Evolutionary conservation across 2,888 invertebrate species (phyloP).

Genomic region (Pollenia labialis): DNA sequence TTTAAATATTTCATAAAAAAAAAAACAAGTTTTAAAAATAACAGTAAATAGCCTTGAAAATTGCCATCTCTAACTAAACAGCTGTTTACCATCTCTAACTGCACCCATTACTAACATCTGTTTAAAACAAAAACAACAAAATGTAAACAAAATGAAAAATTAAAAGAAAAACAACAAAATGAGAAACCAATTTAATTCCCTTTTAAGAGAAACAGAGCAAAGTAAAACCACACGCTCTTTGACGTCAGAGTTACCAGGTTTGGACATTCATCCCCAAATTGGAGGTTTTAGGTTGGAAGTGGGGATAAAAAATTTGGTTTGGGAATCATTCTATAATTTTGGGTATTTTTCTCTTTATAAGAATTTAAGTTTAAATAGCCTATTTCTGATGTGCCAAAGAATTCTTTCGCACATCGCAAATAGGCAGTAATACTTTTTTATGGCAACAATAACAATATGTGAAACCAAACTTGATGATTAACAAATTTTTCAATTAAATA

Average conservation of each 20-base stretch:
- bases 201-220: not conserved
- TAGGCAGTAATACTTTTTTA: no score
- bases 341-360: no score
- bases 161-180: not conserved
- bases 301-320: no score
- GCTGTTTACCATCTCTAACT: conserved; percentile 26
- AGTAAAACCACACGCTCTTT: conserved; percentile 29
- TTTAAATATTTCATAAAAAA: not conserved
- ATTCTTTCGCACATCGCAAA: no score
- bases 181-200: not conserved
- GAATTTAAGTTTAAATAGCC: no score
- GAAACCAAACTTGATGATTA: no score
- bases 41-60: not conserved
- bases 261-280: no score
- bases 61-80: conserved; percentile 47
- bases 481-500: no score
- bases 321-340: no score
- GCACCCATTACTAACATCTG: not conserved
- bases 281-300: no score
- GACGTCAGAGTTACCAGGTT: not conserved
- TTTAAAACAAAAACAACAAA: conserved; percentile 56
- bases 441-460: no score
- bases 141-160: conserved; percentile 68
- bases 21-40: not conserved
- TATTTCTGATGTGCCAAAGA: no score